phyloP scores from a whole-genome alignment of 92 coral and sea anemone species.

The Epizoanthus fatuus region DNA sequence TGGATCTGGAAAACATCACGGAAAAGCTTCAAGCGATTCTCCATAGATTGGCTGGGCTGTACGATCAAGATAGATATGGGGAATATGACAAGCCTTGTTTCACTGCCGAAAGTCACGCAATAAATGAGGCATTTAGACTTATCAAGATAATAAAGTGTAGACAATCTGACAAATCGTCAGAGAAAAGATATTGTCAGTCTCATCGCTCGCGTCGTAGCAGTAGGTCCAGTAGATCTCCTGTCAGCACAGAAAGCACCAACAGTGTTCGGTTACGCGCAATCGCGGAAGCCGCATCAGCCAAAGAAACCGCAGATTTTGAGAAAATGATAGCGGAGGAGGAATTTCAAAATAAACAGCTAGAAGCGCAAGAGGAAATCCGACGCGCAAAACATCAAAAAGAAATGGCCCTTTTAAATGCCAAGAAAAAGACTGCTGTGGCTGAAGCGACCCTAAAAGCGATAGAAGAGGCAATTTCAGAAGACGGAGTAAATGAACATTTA shows the following conservation, averaged over 20 bases:
- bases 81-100: background rate
- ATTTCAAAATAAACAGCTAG: slow-evolving; percentile 9
- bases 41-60: background rate
- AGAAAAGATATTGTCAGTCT: background rate
- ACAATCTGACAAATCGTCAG: slow-evolving; percentile 29
- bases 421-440: background rate
- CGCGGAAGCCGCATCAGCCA: slow-evolving; percentile 10
- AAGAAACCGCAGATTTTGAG: background rate
- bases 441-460: background rate
- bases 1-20: too few relatives aligned
- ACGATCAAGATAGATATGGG: background rate
- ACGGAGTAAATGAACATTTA: background rate
- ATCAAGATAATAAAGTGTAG: background rate
- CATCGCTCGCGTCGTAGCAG: slow-evolving; percentile 6
- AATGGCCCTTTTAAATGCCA: slow-evolving; percentile 11
- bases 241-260: background rate
- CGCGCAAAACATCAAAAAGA: background rate
- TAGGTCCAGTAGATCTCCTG: background rate
- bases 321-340: background rate
- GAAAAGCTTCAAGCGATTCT: background rate
- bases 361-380: slow-evolving; percentile 16
- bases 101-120: background rate
- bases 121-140: background rate
- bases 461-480: slow-evolving; percentile 14
- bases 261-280: background rate